Percentiles rank a stretch among this genome's conserved stretches.
phyloP scores from a whole-genome alignment of 2,888 invertebrate genomes.

The Ichneumoninae sp. region DNA sequence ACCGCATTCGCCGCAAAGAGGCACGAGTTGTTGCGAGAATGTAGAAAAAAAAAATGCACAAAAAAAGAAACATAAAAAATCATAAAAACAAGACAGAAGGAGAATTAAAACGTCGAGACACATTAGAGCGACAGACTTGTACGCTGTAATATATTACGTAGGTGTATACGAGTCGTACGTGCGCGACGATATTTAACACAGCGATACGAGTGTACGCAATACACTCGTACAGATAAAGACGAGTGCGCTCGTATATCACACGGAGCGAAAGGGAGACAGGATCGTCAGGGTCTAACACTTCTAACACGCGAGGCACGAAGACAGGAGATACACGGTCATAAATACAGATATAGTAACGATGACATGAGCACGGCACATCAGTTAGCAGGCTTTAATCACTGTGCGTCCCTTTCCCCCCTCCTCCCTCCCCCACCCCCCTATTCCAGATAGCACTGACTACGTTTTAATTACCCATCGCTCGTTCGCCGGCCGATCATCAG shows the following conservation, averaged over 20 bases:
- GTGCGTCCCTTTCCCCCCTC: slow-evolving; percentile 37
- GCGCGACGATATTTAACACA: slow-evolving; percentile 33
- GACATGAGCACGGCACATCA: slow-evolving; percentile 65
- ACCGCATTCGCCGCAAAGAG: slow-evolving; percentile 9
- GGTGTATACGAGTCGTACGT: slow-evolving; percentile 42
- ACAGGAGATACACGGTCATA: slow-evolving; percentile 29
- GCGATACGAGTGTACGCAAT: slow-evolving; percentile 43
- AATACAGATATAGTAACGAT: slow-evolving; percentile 65
- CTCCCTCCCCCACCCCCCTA: slow-evolving; percentile 31
- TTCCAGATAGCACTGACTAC: slow-evolving; percentile 79
- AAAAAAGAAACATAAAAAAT: neutral
- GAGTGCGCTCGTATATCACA: slow-evolving; percentile 9
- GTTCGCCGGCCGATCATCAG: slow-evolving; percentile 47
- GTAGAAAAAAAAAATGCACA: slow-evolving; percentile 28
- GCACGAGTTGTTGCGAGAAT: slow-evolving; percentile 17
- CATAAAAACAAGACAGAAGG: slow-evolving; percentile 5
- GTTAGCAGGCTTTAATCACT: slow-evolving; percentile 74
- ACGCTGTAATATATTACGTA: slow-evolving; percentile 13
- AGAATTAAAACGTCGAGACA: slow-evolving; percentile 35
- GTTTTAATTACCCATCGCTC: slow-evolving; percentile 78
- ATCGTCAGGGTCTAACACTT: slow-evolving; percentile 50
- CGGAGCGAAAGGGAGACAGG: slow-evolving; percentile 36
- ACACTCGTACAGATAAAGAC: slow-evolving; percentile 49
- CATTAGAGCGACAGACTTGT: slow-evolving; percentile 27
- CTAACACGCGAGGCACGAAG: slow-evolving; percentile 56